Conservation (phyloP, 2,113 vertebrate species). For the Chamaea fasciata region DNA sequence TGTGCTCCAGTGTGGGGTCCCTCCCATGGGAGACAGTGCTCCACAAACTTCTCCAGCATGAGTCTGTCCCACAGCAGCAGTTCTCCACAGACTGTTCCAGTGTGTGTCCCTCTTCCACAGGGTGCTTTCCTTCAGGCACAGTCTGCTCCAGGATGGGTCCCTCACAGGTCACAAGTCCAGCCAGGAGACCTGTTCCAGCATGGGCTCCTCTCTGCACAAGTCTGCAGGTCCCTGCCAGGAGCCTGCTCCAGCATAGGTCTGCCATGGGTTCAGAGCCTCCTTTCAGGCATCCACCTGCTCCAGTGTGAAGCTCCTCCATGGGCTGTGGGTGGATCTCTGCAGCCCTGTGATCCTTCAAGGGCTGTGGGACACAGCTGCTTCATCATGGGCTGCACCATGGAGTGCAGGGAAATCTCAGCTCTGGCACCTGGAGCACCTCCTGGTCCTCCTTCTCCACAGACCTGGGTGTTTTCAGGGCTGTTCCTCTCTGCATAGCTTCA, state of each 20-base stretch:
- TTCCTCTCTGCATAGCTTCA: background rate
- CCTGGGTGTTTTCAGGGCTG: background rate
- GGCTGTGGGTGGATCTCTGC: background rate
- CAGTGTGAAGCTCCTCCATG: rapidly evolving
- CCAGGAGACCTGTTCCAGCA: background rate
- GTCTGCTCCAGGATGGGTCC: rapidly evolving
- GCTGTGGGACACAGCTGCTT: background rate
- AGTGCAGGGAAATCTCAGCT: background rate
- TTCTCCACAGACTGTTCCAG: background rate
- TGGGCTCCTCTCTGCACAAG: background rate
- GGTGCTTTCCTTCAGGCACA: background rate
- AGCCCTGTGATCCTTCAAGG: rapidly evolving
- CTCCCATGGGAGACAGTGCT: background rate
- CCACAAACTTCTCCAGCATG: background rate
- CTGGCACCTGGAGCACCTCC: background rate
- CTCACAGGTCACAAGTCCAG: background rate
- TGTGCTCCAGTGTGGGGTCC: background rate
- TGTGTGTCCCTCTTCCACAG: background rate
- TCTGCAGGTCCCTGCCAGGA: background rate
- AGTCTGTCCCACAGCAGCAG: background rate
- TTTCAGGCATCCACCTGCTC: background rate
- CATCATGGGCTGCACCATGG: background rate
- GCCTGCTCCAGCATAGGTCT: background rate
- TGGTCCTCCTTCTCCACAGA: background rate
- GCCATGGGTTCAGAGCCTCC: background rate